Evolutionary conservation across 2,113 vertebrate genomes (phyloP).

Genomic region (Genyomyrus donnyi): DNA sequence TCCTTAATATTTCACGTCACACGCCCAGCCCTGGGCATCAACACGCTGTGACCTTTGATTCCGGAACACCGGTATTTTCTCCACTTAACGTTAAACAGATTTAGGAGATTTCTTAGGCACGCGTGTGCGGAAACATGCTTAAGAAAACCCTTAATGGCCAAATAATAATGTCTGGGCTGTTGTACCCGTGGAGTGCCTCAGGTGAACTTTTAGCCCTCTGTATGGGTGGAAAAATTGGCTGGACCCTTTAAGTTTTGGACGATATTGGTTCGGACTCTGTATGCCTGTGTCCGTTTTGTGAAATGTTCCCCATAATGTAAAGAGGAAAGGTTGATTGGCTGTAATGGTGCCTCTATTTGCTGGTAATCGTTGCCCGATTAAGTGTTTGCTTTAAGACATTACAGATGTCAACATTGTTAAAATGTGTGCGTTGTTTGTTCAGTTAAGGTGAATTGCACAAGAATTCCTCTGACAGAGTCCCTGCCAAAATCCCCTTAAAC

Average conservation of each 20-base stretch:
- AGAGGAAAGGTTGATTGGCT: slow-evolving; percentile 19
- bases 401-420: slow-evolving; percentile 24
- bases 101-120: neutral
- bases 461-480: slow-evolving; percentile 1
- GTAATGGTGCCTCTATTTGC: slow-evolving; percentile 17
- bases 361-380: slow-evolving; percentile 19
- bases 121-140: neutral
- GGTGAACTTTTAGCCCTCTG: neutral
- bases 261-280: neutral
- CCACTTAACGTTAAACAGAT: neutral
- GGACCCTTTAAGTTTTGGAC: neutral
- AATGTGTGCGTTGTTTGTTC: slow-evolving; percentile 15
- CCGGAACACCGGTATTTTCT: neutral
- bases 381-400: slow-evolving; percentile 25
- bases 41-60: neutral
- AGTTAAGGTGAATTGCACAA: slow-evolving; percentile 18
- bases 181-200: neutral
- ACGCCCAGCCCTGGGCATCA: neutral
- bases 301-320: slow-evolving; percentile 13
- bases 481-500: neutral
- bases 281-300: neutral
- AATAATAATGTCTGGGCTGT: slow-evolving; percentile 1
- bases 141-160: neutral
- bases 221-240: neutral
- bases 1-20: neutral